A percentile compares a stretch with the other conserved stretches of the same genome.
Evolutionary conservation across 1,140 invertebrate species (phyloP).

Genomic region (Ooceraea biroi): DNA sequence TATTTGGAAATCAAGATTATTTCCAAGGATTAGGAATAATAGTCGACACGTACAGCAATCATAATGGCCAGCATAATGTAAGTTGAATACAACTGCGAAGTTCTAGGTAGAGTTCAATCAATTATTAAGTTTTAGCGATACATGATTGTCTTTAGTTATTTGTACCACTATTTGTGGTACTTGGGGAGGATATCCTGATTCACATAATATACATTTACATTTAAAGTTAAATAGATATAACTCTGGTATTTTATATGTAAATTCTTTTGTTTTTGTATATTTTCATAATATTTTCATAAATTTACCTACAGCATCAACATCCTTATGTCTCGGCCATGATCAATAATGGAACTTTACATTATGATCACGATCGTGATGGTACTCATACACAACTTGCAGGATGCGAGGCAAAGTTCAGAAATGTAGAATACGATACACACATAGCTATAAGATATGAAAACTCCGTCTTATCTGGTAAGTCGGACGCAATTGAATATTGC

Average conservation of each 20-base stretch:
- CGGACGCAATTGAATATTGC: neutral
- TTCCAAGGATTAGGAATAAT: slow-evolving; percentile 97
- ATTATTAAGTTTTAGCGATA: neutral
- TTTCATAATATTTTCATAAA: slow-evolving; percentile 7
- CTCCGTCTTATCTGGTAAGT: slow-evolving; percentile 93
- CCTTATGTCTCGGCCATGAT: slow-evolving; percentile 99
- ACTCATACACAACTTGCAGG: slow-evolving; percentile 98
- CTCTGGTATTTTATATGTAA: neutral
- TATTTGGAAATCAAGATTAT: slow-evolving; percentile 98
- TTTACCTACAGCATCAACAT: slow-evolving; percentile 94
- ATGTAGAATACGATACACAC: slow-evolving; percentile 96
- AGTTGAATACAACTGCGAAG: slow-evolving; percentile 76
- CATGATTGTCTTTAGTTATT: too few relatives aligned
- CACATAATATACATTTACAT: too few relatives aligned
- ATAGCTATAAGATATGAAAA: slow-evolving; percentile 96
- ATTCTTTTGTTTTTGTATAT: neutral
- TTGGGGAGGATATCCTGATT: too few relatives aligned
- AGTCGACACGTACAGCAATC: slow-evolving; percentile 99
- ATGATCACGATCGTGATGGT: slow-evolving; percentile 99
- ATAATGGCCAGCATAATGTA: slow-evolving; percentile 99
- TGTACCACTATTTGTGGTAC: too few relatives aligned
- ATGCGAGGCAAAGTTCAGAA: slow-evolving; percentile 97
- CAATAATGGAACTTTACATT: slow-evolving; percentile 97
- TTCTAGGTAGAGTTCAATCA: neutral
- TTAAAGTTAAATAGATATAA: too few relatives aligned